Base-by-base conservation (phyloP, 2,888 invertebrate genomes). In the Xestia c-nigrum region DNA sequence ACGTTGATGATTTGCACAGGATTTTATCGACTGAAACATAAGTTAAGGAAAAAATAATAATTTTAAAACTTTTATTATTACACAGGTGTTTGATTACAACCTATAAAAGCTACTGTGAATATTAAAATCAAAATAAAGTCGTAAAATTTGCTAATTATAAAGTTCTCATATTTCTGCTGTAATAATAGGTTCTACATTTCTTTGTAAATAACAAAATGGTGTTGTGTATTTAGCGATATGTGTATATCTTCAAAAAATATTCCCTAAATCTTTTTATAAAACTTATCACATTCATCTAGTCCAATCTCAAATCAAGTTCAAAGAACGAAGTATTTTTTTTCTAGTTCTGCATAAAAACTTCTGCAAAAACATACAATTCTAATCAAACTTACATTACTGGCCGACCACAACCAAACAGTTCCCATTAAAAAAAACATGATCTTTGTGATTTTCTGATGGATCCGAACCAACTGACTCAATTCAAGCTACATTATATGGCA, bases 401-500 rank as follows among this genome's bases (percentile, higher is more conserved):
- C 55, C 67, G 19, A 75, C 65, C 76, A 76, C 84, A 82, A 83
- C 81, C 77, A 81, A 80, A 80, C 74, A 84, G 80, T 81, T 85
- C 77, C 57, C 24, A 78, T 74, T 80, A 85, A 78, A 87, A 86
- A 86, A 70, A 72, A 65, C 86, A 87, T 88, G 85, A 90, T 89
- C 92, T 92, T 91, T 92, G 93, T 92, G 88, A 91, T 94, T 94
- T 94, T 94, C 90, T 93, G 93, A 94, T 93, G 91, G 90, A 92
- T 90, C 88, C 87, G 89, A 91, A 92, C 91, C 91, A 89, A 91
- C 90, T 89, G 90, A 90, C 90, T 87, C 85, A 93, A 92, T 94
- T 94, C 93, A 93, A 91, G 93, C 93, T 92, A 92, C 94, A 94
- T 95, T 94, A 93, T 90, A 89, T 90, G 86, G 89, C 89, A 87